Base-by-base conservation (phyloP, 2,888 invertebrate species). In the Diloba caeruleocephala region DNA sequence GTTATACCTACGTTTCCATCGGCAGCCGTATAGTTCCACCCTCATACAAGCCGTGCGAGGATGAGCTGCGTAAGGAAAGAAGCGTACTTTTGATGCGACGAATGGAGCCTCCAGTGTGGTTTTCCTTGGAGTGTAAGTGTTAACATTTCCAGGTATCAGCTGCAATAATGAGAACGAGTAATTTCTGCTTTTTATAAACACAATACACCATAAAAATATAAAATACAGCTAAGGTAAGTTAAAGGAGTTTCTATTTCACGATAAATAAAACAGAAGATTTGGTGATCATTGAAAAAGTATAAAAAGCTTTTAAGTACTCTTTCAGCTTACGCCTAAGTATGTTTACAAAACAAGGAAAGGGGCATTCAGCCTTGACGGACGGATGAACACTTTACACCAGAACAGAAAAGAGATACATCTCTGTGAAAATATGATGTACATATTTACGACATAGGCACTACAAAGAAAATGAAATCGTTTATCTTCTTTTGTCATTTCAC, bases 41-140 rank as follows among this genome's bases (percentile, higher is more conserved):
- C 98, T 91, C 97, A 98, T 97, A 91, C 98, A 98, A 38, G 98
- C 97, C 0, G 98, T 98, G 45, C 98, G 93, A 0, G 97, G 96
- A 79, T 97, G 96, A 42, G 96, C 95, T 65, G 97, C 97, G 92
- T 96, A 97, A 0, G 98, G 98, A 67, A 97, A 96, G 90, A 98
- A 97, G 31, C 98, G 95, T 21, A 98, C 96, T 89, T 96, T 96
- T 54, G 96, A 96, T 10, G 98, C 98, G 32, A 98, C 95, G 78
- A 98, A 97, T 0, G 98, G 97, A 33, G 98, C 95, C 71, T 97
- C 97, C 67, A 98, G 91, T 60, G 95, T 94, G 52, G 97, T 95
- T 64, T 95, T 94, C 58, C 94, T 95, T 28, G 96, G 95, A 45
- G 96, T 93, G 79, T 97, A 97, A 4, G 97, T 97, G 87, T 97